Percentiles rank a stretch among this genome's conserved stretches.
Conservation (phyloP, 2,113 vertebrate species). For the Syngnathus scovelli region DNA sequence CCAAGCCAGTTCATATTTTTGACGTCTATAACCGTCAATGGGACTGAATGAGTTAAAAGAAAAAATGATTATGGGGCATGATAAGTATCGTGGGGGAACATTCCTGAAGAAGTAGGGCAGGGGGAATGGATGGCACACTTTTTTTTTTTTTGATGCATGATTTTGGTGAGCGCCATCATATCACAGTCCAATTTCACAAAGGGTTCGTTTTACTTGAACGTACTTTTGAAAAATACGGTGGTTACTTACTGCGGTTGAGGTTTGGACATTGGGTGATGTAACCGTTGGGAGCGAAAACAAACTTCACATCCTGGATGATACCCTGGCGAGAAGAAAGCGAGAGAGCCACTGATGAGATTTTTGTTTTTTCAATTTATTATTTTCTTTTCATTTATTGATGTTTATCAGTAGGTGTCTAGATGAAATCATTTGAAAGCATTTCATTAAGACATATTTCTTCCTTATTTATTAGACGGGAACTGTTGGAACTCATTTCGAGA, state of each 20-base stretch:
- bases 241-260: slow-evolving; percentile 92
- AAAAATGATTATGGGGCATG: slow-evolving; percentile 43
- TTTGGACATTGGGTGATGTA: slow-evolving; percentile 92
- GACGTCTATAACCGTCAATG: too few species aligned
- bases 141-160: not conserved
- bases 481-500: not conserved
- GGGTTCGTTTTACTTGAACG: too few species aligned
- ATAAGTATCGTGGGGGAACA: slow-evolving; percentile 33
- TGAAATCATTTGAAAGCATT: not conserved
- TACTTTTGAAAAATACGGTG: not conserved
- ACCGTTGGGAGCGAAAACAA: slow-evolving; percentile 89
- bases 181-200: slow-evolving; percentile 6
- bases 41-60: too few species aligned
- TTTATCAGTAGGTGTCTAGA: not conserved
- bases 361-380: too few species aligned
- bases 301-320: slow-evolving; percentile 88
- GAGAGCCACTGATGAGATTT: not conserved
- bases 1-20: too few species aligned
- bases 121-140: not conserved
- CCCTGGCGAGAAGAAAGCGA: slow-evolving; percentile 69
- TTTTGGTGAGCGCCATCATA: slow-evolving; percentile 7
- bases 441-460: not conserved
- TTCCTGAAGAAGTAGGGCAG: not conserved
- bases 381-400: too few species aligned
- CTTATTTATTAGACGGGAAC: not conserved